These are phyloP conservation scores for Lepidurus packardi DNA, from an alignment of 1,140 invertebrate species.

Conservation along the genomic window DNA sequence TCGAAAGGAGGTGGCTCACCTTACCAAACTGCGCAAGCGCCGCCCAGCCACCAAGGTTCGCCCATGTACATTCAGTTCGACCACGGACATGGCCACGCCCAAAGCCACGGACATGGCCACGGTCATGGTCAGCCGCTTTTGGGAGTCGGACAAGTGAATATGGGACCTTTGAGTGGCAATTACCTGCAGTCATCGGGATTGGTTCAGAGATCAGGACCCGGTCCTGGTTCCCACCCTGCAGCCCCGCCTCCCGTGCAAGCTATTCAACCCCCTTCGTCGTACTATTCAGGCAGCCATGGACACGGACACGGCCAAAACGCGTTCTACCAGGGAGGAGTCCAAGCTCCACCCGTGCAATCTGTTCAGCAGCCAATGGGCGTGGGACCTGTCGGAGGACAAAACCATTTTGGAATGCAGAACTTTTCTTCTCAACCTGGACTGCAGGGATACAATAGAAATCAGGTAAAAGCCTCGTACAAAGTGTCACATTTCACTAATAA, in stretches of 20 bases:
- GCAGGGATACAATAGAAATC: constrained; percentile 43
- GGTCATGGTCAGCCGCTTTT: constrained; percentile 63
- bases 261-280: constrained; percentile 52
- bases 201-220: constrained; percentile 47
- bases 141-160: constrained; percentile 34
- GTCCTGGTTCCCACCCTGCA: neutral
- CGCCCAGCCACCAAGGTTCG: neutral
- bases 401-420: constrained; percentile 46
- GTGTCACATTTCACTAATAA: neutral
- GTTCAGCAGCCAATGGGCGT: constrained; percentile 35
- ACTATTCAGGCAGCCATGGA: constrained; percentile 52
- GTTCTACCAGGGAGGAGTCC: constrained; percentile 36
- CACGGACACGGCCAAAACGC: constrained; percentile 40
- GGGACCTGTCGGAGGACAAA: constrained; percentile 40
- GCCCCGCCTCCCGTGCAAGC: constrained; percentile 47
- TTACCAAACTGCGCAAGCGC: neutral
- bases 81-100: constrained; percentile 55
- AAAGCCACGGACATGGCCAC: constrained; percentile 82
- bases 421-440: constrained; percentile 40
- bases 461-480: neutral
- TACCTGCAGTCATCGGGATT: constrained; percentile 36
- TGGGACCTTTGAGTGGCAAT: constrained; percentile 40
- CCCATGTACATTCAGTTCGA: neutral
- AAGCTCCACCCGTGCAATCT: constrained; percentile 35
- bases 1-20: neutral